These are phyloP conservation scores for Cricetomys ansorgei DNA, from an alignment of 2,113 vertebrate genomes.

Conservation along the genomic window DNA sequence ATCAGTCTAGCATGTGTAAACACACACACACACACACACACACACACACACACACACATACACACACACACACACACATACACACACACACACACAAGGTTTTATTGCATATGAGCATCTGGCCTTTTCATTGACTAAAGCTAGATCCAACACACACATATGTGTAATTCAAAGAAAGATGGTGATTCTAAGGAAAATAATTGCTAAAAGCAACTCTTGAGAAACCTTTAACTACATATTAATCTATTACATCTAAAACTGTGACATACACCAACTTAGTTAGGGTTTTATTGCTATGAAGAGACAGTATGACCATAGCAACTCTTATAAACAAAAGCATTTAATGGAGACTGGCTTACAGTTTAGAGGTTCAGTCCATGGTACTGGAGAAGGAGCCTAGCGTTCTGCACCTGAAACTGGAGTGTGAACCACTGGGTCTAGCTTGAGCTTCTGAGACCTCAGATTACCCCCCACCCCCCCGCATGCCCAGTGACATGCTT, in stretches of 20 bases:
- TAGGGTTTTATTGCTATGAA: too few relatives aligned
- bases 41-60: background rate
- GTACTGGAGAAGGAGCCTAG: too few relatives aligned
- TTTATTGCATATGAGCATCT: background rate
- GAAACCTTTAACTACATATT: conserved; percentile 38
- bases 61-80: background rate
- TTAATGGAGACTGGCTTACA: too few relatives aligned
- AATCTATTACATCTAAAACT: background rate
- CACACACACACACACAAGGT: background rate
- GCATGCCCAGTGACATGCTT: too few relatives aligned
- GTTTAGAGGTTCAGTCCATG: too few relatives aligned
- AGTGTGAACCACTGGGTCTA: too few relatives aligned
- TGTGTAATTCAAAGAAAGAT: conserved; percentile 73
- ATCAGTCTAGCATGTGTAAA: background rate
- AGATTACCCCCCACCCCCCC: too few relatives aligned
- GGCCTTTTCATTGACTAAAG: background rate
- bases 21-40: background rate
- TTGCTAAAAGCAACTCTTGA: conserved; percentile 65
- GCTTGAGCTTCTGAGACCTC: too few relatives aligned
- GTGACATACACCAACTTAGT: too few relatives aligned
- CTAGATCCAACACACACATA: background rate
- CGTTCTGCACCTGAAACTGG: too few relatives aligned
- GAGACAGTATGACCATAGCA: too few relatives aligned
- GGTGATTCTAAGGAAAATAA: conserved; percentile 69
- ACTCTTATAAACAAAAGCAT: too few relatives aligned